A percentile compares a stretch with the other conserved stretches of the same genome.
These are phyloP conservation scores for Eonycteris spelaea DNA, from an alignment of 2,113 vertebrate genomes.

Conservation along the genomic window DNA sequence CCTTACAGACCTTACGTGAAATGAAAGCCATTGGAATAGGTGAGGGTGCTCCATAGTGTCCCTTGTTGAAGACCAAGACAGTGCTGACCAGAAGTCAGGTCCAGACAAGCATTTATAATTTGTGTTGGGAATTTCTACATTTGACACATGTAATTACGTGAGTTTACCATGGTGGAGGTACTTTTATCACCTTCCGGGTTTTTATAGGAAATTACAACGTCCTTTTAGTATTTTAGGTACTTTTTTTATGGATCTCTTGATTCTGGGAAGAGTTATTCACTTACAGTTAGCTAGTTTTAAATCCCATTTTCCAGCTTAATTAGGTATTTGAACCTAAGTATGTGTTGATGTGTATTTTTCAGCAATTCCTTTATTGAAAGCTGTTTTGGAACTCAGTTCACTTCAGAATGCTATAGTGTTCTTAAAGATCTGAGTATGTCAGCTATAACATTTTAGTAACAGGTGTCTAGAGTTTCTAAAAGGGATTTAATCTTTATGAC, in stretches of 20 bases:
- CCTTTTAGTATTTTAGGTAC: background rate
- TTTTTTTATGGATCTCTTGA: background rate
- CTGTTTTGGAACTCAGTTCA: background rate
- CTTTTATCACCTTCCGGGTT: background rate
- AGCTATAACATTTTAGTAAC: background rate
- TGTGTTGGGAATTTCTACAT: background rate
- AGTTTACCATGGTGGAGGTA: background rate
- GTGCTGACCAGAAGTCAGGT: background rate
- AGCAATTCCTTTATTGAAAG: background rate
- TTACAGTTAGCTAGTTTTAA: background rate
- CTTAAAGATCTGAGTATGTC: background rate
- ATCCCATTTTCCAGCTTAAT: background rate
- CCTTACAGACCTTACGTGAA: slow-evolving; percentile 85
- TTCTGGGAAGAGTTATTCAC: background rate
- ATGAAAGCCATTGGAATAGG: slow-evolving; percentile 93
- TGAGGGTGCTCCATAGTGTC: slow-evolving; percentile 58
- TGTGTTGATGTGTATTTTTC: background rate
- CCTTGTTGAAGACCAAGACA: background rate
- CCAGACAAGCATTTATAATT: background rate
- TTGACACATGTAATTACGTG: background rate
- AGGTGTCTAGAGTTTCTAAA: background rate
- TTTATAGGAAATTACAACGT: background rate
- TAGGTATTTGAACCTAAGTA: background rate
- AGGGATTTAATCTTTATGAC: background rate
- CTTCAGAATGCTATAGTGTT: background rate